Base-by-base conservation (phyloP, 2,113 vertebrate species). In the Hiodon tergisus region DNA sequence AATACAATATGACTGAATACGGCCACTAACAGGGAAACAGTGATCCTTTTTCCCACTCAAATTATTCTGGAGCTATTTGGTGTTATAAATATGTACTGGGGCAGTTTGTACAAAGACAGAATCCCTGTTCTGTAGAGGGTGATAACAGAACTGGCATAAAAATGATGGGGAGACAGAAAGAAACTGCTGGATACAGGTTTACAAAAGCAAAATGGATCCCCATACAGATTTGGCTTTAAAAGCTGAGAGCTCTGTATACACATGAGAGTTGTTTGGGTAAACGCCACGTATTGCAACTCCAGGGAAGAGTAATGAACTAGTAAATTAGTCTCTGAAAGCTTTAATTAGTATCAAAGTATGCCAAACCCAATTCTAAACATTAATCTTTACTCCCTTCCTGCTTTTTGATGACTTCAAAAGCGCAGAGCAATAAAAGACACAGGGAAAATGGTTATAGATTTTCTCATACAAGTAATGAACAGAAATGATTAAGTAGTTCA, bases 401-500 rank as follows among this genome's bases (percentile, higher is more conserved):
- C 63, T 86, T 89, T 86, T 81, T 87, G 86, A 85, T 85, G 83
- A 81, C 87, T 80, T 86, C 88, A 87, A 78, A 73, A 59, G 71
- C 70, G 74, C 83, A 68, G 74, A 83, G 83, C 85, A 88, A 87
- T 89, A 89, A 90, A 92, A 90, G 88, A 90, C 89, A 91, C 91
- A 91, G 86, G 85, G 84, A 90, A 93, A 89, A 83, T 76, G 81
- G 78, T 81, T 86, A 89, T 88, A 75, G 84, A 88, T 89, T 93
- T 92, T 88, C 73, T 83, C 88, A 86, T 82, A 70, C 88, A 86
- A 83, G 78, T 88, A 80, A 76, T 85, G 86, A 81, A 88, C 79
- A 81, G 63, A 81, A 90, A 89, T 90, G 88, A 93, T 83, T 88
- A 89, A 89, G 84, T 85, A 16, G 86, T 88, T 91, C 82, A 90